Evolutionary conservation across 2,888 invertebrate genomes (phyloP).

Genomic region (Acronicta alni): DNA sequence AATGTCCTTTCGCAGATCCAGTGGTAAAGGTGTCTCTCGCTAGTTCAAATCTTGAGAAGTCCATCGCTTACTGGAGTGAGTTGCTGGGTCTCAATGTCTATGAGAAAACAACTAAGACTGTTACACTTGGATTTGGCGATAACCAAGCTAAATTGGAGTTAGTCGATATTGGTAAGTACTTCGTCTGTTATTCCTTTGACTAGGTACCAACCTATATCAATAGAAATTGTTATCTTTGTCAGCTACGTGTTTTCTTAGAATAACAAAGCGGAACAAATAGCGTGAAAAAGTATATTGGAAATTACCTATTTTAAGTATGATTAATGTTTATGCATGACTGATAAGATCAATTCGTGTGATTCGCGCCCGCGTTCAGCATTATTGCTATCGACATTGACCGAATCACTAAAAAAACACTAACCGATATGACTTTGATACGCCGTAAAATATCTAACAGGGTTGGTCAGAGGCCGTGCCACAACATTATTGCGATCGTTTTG

Average conservation of each 20-base stretch:
- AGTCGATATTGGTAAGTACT: conserved; percentile 90
- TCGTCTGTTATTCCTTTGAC: neutral
- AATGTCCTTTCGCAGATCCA: conserved; percentile 90
- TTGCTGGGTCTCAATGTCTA: conserved; percentile 93
- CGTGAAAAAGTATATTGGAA: neutral
- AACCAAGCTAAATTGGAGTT: conserved; percentile 94
- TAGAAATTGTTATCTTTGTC: neutral
- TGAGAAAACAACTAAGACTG: conserved; percentile 90
- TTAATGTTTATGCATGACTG: conserved; percentile 1
- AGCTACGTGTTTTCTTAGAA: conserved; percentile 16
- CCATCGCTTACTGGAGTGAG: conserved; percentile 95
- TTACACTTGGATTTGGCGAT: conserved; percentile 92
- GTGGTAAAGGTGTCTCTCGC: conserved; percentile 94
- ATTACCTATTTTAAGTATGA: neutral
- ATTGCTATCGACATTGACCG: neutral
- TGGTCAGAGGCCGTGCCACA: too few relatives aligned
- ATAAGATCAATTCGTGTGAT: neutral
- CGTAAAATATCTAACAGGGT: neutral
- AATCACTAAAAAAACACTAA: neutral
- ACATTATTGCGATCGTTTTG: too few relatives aligned
- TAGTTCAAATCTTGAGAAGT: conserved; percentile 92
- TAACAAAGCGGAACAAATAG: conserved; percentile 10
- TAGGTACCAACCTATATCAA: neutral
- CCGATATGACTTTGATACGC: neutral
- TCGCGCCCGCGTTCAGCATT: neutral